These are phyloP conservation scores for Caenorhabditis becei DNA, from an alignment of 2,888 invertebrate species.

Conservation along the genomic window DNA sequence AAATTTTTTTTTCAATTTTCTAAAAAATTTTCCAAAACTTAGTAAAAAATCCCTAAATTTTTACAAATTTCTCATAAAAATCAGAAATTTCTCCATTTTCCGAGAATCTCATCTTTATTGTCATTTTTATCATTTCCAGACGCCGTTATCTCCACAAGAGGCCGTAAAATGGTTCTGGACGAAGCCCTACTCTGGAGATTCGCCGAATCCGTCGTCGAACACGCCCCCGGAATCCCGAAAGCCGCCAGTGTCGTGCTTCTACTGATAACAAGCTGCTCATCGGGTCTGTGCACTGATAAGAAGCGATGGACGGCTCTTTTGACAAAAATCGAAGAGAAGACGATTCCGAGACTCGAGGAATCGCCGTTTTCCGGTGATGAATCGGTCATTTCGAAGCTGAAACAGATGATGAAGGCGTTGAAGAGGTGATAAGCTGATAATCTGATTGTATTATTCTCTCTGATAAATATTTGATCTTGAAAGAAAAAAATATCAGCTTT, in stretches of 20 bases:
- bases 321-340: conserved; percentile 3
- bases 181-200: conserved; percentile 47
- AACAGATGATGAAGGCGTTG: conserved; percentile 4
- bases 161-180: conserved; percentile 30
- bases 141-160: conserved; percentile 13
- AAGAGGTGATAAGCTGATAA: too few species aligned
- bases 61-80: too few species aligned
- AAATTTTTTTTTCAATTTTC: too few species aligned
- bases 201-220: conserved; percentile 22
- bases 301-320: conserved; percentile 25
- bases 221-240: conserved; percentile 42
- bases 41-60: too few species aligned
- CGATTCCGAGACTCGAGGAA: conserved; percentile 27
- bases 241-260: conserved; percentile 14
- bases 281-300: conserved; percentile 3
- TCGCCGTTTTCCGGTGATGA: conserved; percentile 26
- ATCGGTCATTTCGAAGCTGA: conserved; percentile 16
- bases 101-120: background rate
- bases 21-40: too few species aligned
- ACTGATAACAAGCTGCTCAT: conserved; percentile 24
- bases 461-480: too few species aligned
- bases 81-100: background rate
- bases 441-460: too few species aligned
- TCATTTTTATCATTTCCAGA: conserved; percentile 23
- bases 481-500: too few species aligned